Percentiles rank a stretch among this genome's conserved stretches.
Evolutionary conservation across 2,113 vertebrate genomes (phyloP).

Genomic region (Pholis gunnellus): DNA sequence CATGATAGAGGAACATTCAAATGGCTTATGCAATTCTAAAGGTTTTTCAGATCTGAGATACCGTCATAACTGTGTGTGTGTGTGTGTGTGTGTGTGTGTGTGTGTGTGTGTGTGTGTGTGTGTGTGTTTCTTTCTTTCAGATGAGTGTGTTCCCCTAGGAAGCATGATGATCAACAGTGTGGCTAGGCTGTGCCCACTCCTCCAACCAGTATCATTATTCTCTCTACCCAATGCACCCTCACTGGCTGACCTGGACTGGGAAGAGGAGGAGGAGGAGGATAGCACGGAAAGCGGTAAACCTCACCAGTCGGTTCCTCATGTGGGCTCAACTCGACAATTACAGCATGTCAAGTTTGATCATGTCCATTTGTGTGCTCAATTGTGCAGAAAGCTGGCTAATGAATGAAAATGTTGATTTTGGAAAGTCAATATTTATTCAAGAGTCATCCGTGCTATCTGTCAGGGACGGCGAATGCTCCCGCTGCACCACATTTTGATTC

Average conservation of each 20-base stretch:
- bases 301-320: constrained; percentile 31
- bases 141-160: constrained; percentile 89
- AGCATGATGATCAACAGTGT: constrained; percentile 92
- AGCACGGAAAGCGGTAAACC: constrained; percentile 80
- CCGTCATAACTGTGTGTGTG: background rate
- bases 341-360: constrained; percentile 46
- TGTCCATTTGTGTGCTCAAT: constrained; percentile 45
- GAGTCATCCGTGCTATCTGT: constrained; percentile 30
- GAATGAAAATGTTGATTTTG: constrained; percentile 49
- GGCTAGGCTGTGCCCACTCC: constrained; percentile 86
- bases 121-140: constrained; percentile 78
- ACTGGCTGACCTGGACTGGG: constrained; percentile 91
- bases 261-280: constrained; percentile 80
- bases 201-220: constrained; percentile 85
- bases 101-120: constrained; percentile 1
- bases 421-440: constrained; percentile 57
- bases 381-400: constrained; percentile 53
- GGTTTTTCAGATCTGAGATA: background rate
- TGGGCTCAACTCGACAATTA: constrained; percentile 43
- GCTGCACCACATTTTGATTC: constrained; percentile 91
- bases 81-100: constrained; percentile 8
- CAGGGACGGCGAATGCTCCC: constrained; percentile 73
- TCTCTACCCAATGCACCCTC: constrained; percentile 91
- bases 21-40: background rate
- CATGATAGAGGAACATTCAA: background rate